Conservation (phyloP, 2,888 invertebrate genomes). For the Calameuta pallipes region DNA sequence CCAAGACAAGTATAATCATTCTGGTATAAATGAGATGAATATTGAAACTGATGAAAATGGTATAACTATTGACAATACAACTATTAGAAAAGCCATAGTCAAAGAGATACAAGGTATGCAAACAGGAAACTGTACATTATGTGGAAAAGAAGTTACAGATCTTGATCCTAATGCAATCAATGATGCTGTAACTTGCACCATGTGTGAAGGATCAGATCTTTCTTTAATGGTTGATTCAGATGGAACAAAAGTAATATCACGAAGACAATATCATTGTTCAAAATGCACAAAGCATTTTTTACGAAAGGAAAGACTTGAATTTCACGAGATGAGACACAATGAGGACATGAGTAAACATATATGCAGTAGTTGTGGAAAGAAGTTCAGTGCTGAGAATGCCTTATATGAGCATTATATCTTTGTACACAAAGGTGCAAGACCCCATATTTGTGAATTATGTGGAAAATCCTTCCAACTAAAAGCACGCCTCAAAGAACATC, state of each 20-base stretch:
- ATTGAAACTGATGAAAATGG: slow-evolving; percentile 18
- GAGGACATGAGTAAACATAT: slow-evolving; percentile 43
- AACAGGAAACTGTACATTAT: slow-evolving; percentile 34
- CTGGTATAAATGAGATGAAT: slow-evolving; percentile 25
- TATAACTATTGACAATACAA: slow-evolving; percentile 13
- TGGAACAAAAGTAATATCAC: slow-evolving; percentile 34
- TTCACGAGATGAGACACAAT: slow-evolving; percentile 47
- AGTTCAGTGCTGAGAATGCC: slow-evolving; percentile 43
- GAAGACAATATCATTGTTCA: slow-evolving; percentile 41
- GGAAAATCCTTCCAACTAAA: slow-evolving; percentile 46
- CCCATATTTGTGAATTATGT: slow-evolving; percentile 42
- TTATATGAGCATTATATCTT: slow-evolving; percentile 47
- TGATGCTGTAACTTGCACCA: slow-evolving; percentile 35
- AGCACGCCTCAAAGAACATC: slow-evolving; percentile 38
- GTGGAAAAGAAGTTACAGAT: slow-evolving; percentile 34
- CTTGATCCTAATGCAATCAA: slow-evolving; percentile 36
- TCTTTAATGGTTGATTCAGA: slow-evolving; percentile 39
- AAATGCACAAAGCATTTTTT: slow-evolving; percentile 40
- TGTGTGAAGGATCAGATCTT: slow-evolving; percentile 35
- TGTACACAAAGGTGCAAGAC: slow-evolving; percentile 44
- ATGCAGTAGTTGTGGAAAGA: slow-evolving; percentile 43
- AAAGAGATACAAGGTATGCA: slow-evolving; percentile 15
- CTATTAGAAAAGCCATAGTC: slow-evolving; percentile 15
- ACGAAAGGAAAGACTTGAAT: slow-evolving; percentile 44
- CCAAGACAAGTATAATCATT: slow-evolving; percentile 33